These are phyloP conservation scores for Pyralis farinalis DNA, from an alignment of 2,888 invertebrate species.

Conservation along the genomic window DNA sequence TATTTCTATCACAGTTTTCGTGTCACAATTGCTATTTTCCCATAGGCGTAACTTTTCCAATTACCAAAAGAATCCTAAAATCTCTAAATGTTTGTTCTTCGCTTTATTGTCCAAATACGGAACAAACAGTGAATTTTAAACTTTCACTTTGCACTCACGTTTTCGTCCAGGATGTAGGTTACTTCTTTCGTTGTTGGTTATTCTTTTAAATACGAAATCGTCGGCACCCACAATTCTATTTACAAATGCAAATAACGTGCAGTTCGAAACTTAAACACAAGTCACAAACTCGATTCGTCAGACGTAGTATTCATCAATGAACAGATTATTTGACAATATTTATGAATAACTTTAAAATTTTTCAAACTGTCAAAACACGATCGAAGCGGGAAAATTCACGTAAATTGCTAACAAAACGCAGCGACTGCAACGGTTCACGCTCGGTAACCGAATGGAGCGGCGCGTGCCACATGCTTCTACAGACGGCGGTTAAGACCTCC, in stretches of 20 bases:
- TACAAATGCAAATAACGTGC: slow-evolving; percentile 16
- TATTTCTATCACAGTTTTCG: slow-evolving; percentile 66
- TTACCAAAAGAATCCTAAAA: slow-evolving; percentile 46
- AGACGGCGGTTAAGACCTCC: slow-evolving; percentile 42
- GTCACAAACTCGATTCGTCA: slow-evolving; percentile 28
- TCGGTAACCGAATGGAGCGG: slow-evolving; percentile 72
- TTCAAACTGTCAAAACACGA: slow-evolving; percentile 61
- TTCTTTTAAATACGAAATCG: slow-evolving; percentile 47
- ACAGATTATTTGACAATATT: slow-evolving; percentile 15
- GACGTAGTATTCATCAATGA: slow-evolving; percentile 17
- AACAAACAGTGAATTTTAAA: slow-evolving; percentile 49
- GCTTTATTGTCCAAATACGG: slow-evolving; percentile 41
- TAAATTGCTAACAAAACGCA: slow-evolving; percentile 31
- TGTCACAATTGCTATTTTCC: slow-evolving; percentile 66
- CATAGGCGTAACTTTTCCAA: slow-evolving; percentile 66
- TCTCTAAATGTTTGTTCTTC: slow-evolving; percentile 32
- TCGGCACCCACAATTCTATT: slow-evolving; percentile 36
- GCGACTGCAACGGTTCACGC: slow-evolving; percentile 55
- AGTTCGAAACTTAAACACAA: slow-evolving; percentile 31
- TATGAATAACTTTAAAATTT: slow-evolving; percentile 28
- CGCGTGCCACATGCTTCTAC: slow-evolving; percentile 72
- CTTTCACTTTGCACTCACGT: slow-evolving; percentile 64
- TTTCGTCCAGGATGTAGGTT: slow-evolving; percentile 63
- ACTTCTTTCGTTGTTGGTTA: slow-evolving; percentile 49
- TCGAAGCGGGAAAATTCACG: slow-evolving; percentile 43